A percentile compares a stretch with the other conserved stretches of the same genome.
These are phyloP conservation scores for Odocoileus hemionus DNA, from an alignment of 2,113 vertebrate species.

Conservation along the genomic window DNA sequence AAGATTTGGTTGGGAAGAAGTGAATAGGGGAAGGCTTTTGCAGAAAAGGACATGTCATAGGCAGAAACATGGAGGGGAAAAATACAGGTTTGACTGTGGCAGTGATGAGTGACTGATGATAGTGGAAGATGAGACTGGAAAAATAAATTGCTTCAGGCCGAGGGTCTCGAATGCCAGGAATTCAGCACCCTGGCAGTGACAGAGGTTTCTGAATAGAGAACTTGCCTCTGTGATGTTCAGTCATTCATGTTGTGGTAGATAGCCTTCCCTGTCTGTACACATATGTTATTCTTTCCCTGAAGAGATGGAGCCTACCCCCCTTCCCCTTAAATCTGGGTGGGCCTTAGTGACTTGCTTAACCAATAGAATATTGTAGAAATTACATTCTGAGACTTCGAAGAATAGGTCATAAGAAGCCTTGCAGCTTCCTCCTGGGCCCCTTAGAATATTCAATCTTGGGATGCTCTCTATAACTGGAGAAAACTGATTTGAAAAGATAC, in stretches of 20 bases:
- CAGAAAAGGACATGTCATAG: not conserved
- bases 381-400: not conserved
- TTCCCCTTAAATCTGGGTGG: not conserved
- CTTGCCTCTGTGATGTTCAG: not conserved
- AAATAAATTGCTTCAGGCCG: not conserved
- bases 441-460: not conserved
- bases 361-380: not conserved
- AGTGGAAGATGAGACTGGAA: not conserved
- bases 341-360: not conserved
- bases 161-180: not conserved
- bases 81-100: not conserved
- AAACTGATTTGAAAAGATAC: not conserved
- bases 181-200: not conserved
- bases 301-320: not conserved
- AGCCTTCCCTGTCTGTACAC: not conserved
- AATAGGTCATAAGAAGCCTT: not conserved
- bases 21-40: not conserved
- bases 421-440: not conserved
- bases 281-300: not conserved
- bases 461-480: not conserved
- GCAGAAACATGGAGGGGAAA: not conserved
- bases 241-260: not conserved
- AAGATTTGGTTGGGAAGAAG: not conserved
- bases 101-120: not conserved
- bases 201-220: not conserved